Conservation (phyloP, 2,113 vertebrate species). For the Oreocharis arfaki region DNA sequence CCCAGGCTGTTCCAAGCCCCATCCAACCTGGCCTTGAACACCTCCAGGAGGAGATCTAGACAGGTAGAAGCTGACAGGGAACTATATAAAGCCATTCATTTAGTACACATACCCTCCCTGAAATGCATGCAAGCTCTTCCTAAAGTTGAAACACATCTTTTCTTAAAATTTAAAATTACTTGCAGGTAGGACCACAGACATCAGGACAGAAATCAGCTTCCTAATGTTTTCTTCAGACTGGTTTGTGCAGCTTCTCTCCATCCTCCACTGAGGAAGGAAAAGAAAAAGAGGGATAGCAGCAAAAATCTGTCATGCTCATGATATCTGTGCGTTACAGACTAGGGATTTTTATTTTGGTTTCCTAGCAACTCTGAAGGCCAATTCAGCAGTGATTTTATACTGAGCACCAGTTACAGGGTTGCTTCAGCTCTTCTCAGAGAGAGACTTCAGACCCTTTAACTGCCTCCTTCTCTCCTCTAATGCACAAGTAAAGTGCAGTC, state of each 20-base stretch:
- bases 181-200: not conserved
- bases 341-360: not conserved
- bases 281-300: not conserved
- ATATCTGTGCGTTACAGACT: not conserved
- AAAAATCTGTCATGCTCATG: not conserved
- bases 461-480: not conserved
- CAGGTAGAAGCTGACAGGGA: not conserved
- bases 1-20: not conserved
- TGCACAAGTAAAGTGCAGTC: not conserved
- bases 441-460: not conserved
- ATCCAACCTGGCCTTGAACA: not conserved
- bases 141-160: not conserved
- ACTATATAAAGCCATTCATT: not conserved
- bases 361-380: conserved; percentile 17
- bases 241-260: not conserved
- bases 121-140: not conserved
- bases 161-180: not conserved
- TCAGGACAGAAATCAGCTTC: not conserved
- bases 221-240: not conserved
- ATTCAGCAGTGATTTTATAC: not conserved
- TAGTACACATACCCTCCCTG: not conserved
- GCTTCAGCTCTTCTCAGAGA: not conserved
- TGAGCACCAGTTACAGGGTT: not conserved
- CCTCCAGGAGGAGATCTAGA: not conserved
- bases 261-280: not conserved